A percentile compares a stretch with the other conserved stretches of the same genome.
These are phyloP conservation scores for Uropetala carovei DNA, from an alignment of 2,888 invertebrate species.

Conservation along the genomic window DNA sequence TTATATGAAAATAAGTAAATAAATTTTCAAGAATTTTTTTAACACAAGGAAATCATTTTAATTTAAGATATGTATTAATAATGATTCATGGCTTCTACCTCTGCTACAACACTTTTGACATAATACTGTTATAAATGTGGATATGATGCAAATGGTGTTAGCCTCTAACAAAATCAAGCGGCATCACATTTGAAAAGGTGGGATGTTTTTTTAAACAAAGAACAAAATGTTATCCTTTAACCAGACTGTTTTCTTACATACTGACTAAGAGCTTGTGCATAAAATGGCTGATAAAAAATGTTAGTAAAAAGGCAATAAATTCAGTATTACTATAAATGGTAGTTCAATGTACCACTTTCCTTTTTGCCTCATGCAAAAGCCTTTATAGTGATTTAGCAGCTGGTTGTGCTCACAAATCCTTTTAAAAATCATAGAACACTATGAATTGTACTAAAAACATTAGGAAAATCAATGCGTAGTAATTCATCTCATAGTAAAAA, in stretches of 20 bases:
- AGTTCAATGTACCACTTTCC: not conserved
- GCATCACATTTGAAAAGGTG: conserved; percentile 8
- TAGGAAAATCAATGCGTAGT: not conserved
- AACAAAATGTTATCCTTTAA: not conserved
- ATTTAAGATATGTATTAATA: not conserved
- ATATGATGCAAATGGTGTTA: not conserved
- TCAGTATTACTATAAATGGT: not conserved
- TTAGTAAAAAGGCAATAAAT: not conserved
- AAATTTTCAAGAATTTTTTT: not conserved
- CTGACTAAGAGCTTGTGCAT: not conserved
- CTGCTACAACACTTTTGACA: not conserved
- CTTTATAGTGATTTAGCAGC: not conserved
- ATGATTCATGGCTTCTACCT: not conserved
- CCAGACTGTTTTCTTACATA: not conserved
- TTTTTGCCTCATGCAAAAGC: not conserved
- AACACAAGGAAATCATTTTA: not conserved
- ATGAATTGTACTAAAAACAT: not conserved
- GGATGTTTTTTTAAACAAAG: not conserved
- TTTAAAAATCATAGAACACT: not conserved
- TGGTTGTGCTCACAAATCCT: not conserved
- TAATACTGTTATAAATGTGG: conserved; percentile 39
- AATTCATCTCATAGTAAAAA: not conserved
- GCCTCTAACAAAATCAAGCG: not conserved
- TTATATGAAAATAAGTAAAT: not conserved
- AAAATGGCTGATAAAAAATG: not conserved